Evolutionary conservation across 2,888 invertebrate genomes (phyloP), one percentile per base, ranked within the genome.

Genomic region (Chymomyza fuscimana): DNA sequence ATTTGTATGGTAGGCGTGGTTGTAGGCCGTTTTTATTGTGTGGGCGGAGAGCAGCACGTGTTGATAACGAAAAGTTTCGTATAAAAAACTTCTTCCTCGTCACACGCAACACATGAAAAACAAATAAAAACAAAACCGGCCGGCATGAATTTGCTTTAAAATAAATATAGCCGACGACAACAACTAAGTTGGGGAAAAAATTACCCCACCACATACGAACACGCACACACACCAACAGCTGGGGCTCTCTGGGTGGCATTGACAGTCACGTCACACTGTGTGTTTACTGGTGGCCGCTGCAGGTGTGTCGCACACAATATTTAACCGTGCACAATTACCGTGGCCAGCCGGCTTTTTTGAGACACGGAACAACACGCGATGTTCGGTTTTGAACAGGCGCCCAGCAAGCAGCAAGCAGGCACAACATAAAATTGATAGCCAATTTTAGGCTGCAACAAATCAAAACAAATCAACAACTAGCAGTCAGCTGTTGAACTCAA

Each of bases 1-100:
- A 85, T 83, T 83, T 85, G 77, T 73, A 66, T 72, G 72, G 83
- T 82, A 87, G 83, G 87, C 87, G 83, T 87, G 83, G 87, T 83
- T 87, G 83, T 76, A 82, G 87, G 83, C 87, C 87, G 59, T 59
- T 61, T 61, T 15, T 40, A 16, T 40, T 40, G 61, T 87, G 82
- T 85, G 87, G 86, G 87, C 83, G 86, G 87, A 85, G 69, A 63
- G 64, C 80, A 51, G 51, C 54, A 82, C 80, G 80, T 79, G 76
- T 63, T 69, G 79, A 81, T 81, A 79, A 76, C 76, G 73, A 74
- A 77, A 65, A 72, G 69, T 82, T 85, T 81, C 56, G 56, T 46
- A 73, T 36, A 22, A 32, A 32, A 32, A 16, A 64, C 40, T 46
- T 46, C 40, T 46, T 46, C 4, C 40, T 46, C 40, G 10, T 46